These are phyloP conservation scores for Rhinolophus ferrumequinum DNA, from an alignment of 2,113 vertebrate genomes.

Conservation along the genomic window DNA sequence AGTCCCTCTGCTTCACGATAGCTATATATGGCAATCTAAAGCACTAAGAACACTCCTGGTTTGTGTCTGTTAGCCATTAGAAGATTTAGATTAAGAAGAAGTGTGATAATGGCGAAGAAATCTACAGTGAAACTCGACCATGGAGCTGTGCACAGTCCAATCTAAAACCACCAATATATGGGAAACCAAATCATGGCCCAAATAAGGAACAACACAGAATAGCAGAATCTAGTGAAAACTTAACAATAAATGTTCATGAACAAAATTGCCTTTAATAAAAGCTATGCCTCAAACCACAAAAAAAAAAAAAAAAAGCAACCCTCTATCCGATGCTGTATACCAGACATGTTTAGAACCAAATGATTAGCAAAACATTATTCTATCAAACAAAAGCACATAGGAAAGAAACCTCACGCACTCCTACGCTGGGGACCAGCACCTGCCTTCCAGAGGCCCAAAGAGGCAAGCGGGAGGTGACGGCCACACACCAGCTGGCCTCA, in stretches of 20 bases:
- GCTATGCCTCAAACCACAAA: not conserved
- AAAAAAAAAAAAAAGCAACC: too few relatives aligned
- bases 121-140: not conserved
- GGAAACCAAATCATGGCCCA: not conserved
- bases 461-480: not conserved
- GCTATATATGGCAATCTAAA: slow-evolving; percentile 43
- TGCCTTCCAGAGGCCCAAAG: not conserved
- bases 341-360: not conserved
- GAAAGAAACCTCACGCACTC: not conserved
- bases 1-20: not conserved
- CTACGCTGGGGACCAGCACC: not conserved
- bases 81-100: not conserved
- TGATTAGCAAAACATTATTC: not conserved
- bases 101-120: slow-evolving; percentile 10
- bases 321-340: not conserved
- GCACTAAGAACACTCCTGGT: not conserved
- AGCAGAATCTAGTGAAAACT: not conserved
- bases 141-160: not conserved
- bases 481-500: not conserved
- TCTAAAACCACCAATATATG: not conserved
- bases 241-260: slow-evolving; percentile 19
- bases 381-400: not conserved
- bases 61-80: not conserved
- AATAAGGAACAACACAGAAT: not conserved
- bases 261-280: not conserved